Evolutionary conservation across 2,888 invertebrate genomes (phyloP).

Genomic region (Campaea margaritaria): DNA sequence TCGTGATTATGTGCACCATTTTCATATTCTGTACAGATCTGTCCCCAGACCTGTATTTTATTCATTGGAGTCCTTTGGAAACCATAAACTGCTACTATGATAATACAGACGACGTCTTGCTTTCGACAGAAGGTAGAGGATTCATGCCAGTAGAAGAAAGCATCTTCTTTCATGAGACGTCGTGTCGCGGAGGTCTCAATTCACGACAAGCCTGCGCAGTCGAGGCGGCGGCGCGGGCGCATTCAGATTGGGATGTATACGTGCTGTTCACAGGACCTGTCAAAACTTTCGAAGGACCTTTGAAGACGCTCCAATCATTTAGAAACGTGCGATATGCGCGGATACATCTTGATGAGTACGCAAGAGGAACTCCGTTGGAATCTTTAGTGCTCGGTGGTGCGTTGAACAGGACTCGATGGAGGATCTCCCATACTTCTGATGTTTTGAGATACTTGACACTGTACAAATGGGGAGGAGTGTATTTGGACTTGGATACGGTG

Average conservation of each 20-base stretch:
- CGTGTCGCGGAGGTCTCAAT: conserved; percentile 80
- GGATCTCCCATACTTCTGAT: conserved; percentile 87
- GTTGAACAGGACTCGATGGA: conserved; percentile 79
- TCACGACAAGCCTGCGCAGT: conserved; percentile 47
- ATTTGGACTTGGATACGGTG: conserved; percentile 90
- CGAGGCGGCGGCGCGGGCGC: conserved; percentile 44
- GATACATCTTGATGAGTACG: conserved; percentile 79
- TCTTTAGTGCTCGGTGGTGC: conserved; percentile 77
- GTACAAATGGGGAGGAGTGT: conserved; percentile 92
- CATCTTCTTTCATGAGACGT: conserved; percentile 88
- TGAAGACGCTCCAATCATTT: conserved; percentile 53
- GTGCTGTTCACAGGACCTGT: conserved; percentile 54
- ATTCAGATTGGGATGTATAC: conserved; percentile 69
- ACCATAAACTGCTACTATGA: conserved; percentile 25
- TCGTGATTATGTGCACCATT: neutral
- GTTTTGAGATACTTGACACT: conserved; percentile 88
- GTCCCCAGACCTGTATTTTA: conserved; percentile 19
- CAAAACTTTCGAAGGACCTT: conserved; percentile 3
- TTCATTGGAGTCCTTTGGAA: neutral
- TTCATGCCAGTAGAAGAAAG: conserved; percentile 48
- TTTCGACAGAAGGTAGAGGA: conserved; percentile 5
- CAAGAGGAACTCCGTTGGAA: conserved; percentile 84
- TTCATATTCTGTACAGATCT: conserved; percentile 1
- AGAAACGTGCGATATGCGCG: conserved; percentile 81
- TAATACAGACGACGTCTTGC: conserved; percentile 11